These are phyloP conservation scores for Macropis europaea DNA, from an alignment of 2,888 invertebrate species.

Conservation along the genomic window DNA sequence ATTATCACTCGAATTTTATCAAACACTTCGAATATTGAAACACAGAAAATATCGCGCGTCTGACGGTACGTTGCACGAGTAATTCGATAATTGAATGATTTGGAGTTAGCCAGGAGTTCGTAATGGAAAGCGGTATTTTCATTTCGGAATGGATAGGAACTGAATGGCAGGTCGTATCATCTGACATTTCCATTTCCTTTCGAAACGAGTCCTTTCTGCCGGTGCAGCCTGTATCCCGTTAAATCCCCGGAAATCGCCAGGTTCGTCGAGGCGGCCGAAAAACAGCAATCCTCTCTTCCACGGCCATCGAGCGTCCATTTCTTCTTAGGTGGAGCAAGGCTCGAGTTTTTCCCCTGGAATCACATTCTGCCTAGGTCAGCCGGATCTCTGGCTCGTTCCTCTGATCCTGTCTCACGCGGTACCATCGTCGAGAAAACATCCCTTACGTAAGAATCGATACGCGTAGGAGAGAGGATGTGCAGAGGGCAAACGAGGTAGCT, in stretches of 20 bases:
- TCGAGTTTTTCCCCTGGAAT: conserved; percentile 34
- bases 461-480: conserved; percentile 48
- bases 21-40: no score
- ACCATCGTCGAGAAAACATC: conserved; percentile 58
- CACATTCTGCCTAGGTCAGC: conserved; percentile 65
- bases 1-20: no score
- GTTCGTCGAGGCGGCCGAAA: conserved; percentile 37
- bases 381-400: conserved; percentile 18
- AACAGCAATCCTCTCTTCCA: conserved; percentile 35
- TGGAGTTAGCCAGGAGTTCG: no score
- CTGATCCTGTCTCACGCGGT: conserved; percentile 12
- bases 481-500: conserved; percentile 43
- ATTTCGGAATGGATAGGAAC: neutral
- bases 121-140: neutral
- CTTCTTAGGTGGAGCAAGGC: conserved; percentile 37
- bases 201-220: conserved; percentile 15
- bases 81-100: no score
- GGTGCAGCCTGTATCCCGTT: conserved; percentile 17
- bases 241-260: conserved; percentile 43
- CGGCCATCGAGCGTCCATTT: conserved; percentile 16
- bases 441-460: conserved; percentile 67
- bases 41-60: no score
- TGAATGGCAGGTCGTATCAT: conserved; percentile 16
- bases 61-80: no score
- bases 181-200: conserved; percentile 32